Evolutionary conservation across 92 coral and sea anemone genomes (phyloP), one percentile per base, ranked within the genome.

Genomic region (Zoanthus sociatus): DNA sequence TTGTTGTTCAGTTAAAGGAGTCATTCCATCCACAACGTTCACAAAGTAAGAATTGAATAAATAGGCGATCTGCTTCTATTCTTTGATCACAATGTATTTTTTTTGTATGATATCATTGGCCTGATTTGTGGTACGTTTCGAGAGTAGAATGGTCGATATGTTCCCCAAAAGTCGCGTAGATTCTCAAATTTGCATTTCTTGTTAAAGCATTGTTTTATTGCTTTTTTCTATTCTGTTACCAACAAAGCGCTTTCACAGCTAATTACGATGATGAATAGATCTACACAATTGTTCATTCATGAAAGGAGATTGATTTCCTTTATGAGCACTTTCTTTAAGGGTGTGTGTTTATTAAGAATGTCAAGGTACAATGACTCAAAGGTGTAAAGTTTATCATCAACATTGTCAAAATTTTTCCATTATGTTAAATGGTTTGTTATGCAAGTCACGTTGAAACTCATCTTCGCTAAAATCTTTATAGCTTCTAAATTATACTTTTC

Each of bases 221-320:
- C 78, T 46, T 83, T 83, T 9, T 78, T 78, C 46, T 75, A 55
- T 87, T 50, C 86, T 77, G 75, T 87, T 51, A 37, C 30, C 54
- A 16, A 14, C 66, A 73, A 87, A 87, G 12, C 48, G 63, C 64
- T 87, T 87, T 86, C 87, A 77, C 20, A 87, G 87, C 53, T 87
- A 45, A 42, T 81, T 81, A 13, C 90, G 51, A 47, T 87, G 77
- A 53, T 78, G 86, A 48, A 78, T 87, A 42, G 90, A 86, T 78
- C 78, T 78, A 16, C 83, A 37, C 91, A 1, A 88, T 81, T 87
- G 73, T 67, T 63, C 87, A 13, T 81, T 89, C 83, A 89, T 83
- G 46, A 47, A 89, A 9, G 92, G 92, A 33, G 77, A 84, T 83
- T 89, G 89, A 66, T 78, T 77, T 18, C 84, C 92, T 73, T 69